Evolutionary conservation across 2,797 vertebrate species (phyloP).

Genomic region (Otolemur crassicaudatus): DNA sequence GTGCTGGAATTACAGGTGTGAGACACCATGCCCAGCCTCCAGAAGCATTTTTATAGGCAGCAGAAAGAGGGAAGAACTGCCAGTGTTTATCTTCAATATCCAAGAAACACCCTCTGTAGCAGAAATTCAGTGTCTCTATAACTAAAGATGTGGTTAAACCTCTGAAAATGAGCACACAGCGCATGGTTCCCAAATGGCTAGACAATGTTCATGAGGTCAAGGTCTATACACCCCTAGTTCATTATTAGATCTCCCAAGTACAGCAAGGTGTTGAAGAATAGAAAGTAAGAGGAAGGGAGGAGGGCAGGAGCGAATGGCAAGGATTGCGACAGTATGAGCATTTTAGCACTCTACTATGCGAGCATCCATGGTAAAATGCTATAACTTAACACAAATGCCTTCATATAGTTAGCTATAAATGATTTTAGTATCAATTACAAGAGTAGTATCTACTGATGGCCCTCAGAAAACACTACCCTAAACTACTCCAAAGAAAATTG

Average conservation of each 20-base stretch:
- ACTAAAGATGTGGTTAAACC: neutral
- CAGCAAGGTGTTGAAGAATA: neutral
- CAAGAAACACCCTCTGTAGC: neutral
- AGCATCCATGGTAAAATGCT: neutral
- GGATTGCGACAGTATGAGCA: neutral
- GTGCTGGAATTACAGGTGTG: no score
- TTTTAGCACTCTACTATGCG: neutral
- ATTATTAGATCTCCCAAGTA: neutral
- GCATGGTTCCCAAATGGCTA: neutral
- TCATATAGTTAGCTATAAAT: neutral
- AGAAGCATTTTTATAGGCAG: neutral
- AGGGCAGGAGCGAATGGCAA: neutral
- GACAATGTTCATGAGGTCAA: neutral
- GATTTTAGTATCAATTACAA: neutral
- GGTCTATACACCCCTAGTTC: no score
- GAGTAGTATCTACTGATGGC: neutral
- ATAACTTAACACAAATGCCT: neutral
- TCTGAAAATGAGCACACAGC: neutral
- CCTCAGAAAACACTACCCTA: neutral
- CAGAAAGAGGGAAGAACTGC: neutral
- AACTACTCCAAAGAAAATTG: neutral
- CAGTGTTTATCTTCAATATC: no score
- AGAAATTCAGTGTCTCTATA: neutral
- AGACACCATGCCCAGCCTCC: no score
- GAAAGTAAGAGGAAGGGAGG: neutral